Evolutionary conservation across 1,140 invertebrate species (phyloP), one percentile per base, ranked within the genome.

Genomic region (Drosophila kurseongensis): DNA sequence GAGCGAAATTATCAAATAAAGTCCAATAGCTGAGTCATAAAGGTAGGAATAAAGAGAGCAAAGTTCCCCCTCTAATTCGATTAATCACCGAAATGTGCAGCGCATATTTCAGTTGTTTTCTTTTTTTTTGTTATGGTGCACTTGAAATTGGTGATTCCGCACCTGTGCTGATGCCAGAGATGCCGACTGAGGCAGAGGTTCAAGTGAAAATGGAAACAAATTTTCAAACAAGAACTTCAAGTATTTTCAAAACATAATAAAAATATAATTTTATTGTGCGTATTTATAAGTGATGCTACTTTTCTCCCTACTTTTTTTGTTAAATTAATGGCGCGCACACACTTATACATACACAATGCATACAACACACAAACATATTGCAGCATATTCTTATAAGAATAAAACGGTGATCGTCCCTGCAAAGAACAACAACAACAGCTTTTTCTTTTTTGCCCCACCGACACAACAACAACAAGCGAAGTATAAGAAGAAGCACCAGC

Each of bases 201-300:
- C 78, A 88, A 86, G 83, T 82, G 85, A 65, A 68, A 76, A 65
- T 36, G 56, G n/a, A 9, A 51, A 5, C 6, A 35, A 14, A 51
- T 35, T 32, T 51, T 51, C 27, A 32, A 13, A 50, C 57, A 74
- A 62, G 56, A 72, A 71, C 69, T 86, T 88, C 80, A 84, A 88
- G 84, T 89, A 89, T 80, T 88, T 88, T 88, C 84, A 79, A 88
- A 88, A 88, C 84, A 88, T 80, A 80, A 88, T 88, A 88, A 88
- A 89, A 63, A 75, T 80, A 66, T 80, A 57, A 68, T 75, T 88
- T 89, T 88, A 88, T 86, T 89, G 80, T 72, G 85, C 71, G 72
- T 89, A 89, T 85, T 88, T 85, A 82, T 84, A 86, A 85, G 74
- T 66, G 75, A 88, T 82, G 85, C 73, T 65, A 89, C 63, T 77